These are phyloP conservation scores for Sesia bembeciformis DNA, from an alignment of 2,888 invertebrate genomes.

Conservation along the genomic window DNA sequence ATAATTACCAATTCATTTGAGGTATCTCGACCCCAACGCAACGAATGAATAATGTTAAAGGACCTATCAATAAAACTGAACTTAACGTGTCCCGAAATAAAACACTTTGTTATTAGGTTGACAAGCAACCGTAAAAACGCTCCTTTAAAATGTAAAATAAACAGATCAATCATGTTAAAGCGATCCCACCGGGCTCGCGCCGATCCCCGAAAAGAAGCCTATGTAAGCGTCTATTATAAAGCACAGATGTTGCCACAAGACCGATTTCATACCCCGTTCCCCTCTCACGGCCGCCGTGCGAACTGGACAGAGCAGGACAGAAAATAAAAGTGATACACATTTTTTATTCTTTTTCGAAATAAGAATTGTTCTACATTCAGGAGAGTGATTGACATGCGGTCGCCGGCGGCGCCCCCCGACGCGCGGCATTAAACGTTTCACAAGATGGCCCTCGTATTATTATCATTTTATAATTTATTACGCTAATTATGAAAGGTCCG, in stretches of 20 bases:
- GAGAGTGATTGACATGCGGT: constrained; percentile 72
- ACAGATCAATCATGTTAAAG: constrained; percentile 74
- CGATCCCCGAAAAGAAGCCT: constrained; percentile 72
- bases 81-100: constrained; percentile 69
- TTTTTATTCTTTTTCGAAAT: constrained; percentile 64
- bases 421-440: constrained; percentile 60
- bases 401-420: constrained; percentile 57
- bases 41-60: constrained; percentile 58
- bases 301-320: constrained; percentile 36
- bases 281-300: constrained; percentile 26
- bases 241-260: constrained; percentile 70
- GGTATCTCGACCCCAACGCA: constrained; percentile 26
- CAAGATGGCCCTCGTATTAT: constrained; percentile 68
- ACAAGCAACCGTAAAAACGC: constrained; percentile 75
- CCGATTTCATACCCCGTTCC: constrained; percentile 47
- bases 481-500: constrained; percentile 69
- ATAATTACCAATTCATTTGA: constrained; percentile 18
- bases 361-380: constrained; percentile 71
- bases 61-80: constrained; percentile 72
- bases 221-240: constrained; percentile 72
- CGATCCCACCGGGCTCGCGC: constrained; percentile 68
- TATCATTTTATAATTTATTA: constrained; percentile 75
- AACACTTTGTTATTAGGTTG: constrained; percentile 74
- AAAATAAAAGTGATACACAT: constrained; percentile 62
- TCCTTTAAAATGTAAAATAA: constrained; percentile 75